Conservation (phyloP, 2,888 invertebrate genomes). For the Choreutis nemorana region DNA sequence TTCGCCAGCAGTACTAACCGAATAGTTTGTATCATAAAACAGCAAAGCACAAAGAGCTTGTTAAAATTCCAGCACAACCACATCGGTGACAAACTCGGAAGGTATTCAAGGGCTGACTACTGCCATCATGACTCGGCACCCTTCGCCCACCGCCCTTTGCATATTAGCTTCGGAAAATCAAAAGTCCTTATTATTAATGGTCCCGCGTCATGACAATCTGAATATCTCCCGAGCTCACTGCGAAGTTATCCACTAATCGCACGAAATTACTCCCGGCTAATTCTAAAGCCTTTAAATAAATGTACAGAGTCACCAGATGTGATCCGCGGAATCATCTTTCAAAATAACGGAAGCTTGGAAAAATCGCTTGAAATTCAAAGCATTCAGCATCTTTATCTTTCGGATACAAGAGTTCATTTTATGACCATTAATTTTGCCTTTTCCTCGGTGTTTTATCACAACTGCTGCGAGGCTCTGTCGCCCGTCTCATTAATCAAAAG, state of each 20-base stretch:
- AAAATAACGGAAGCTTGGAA: slow-evolving; percentile 49
- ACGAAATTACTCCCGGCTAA: slow-evolving; percentile 38
- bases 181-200: slow-evolving; percentile 64
- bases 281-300: slow-evolving; percentile 37
- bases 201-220: slow-evolving; percentile 57
- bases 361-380: slow-evolving; percentile 60
- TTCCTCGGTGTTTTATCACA: slow-evolving; percentile 64
- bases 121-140: slow-evolving; percentile 49
- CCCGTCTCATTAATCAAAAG: slow-evolving; percentile 67
- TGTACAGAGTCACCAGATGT: slow-evolving; percentile 57
- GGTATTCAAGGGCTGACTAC: slow-evolving; percentile 52
- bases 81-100: slow-evolving; percentile 58
- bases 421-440: slow-evolving; percentile 66
- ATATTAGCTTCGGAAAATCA: slow-evolving; percentile 63
- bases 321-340: slow-evolving; percentile 49
- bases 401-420: slow-evolving; percentile 66
- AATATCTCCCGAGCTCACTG: slow-evolving; percentile 59
- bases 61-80: slow-evolving; percentile 59
- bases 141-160: slow-evolving; percentile 49
- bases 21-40: slow-evolving; percentile 57
- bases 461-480: slow-evolving; percentile 62
- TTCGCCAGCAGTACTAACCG: slow-evolving; percentile 44
- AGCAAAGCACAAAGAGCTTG: slow-evolving; percentile 59
- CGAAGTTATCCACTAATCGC: slow-evolving; percentile 49
- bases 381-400: slow-evolving; percentile 64